Base-by-base conservation (phyloP, 2,888 invertebrate genomes). In the Ophraella communa region DNA sequence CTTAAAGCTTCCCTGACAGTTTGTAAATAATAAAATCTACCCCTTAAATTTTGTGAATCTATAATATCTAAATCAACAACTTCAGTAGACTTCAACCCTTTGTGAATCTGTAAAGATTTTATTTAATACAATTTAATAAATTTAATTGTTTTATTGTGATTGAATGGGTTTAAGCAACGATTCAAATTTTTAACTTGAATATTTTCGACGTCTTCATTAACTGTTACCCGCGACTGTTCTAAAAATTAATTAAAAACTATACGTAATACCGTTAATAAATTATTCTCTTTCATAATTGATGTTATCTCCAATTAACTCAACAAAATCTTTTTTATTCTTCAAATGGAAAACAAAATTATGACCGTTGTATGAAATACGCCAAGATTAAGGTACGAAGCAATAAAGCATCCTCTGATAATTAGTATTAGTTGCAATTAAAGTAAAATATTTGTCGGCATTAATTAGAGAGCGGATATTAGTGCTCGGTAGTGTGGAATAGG, bases 391-490 rank as follows among this genome's bases (percentile, higher is more conserved):
- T n/a, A 18, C 18, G 35, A 33, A 20, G 53, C 21, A 58, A 54
- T 63, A 54, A 53, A 58, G 39, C 52, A 58, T 33, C 23, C 47
- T 21, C 33, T 45, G 17, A 57, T 63, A 63, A 58, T 63, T 63
- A 58, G 58, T 63, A 63, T 58, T 63, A 58, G 44, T 53, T 53
- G 57, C 54, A 58, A 47, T 53, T 54, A 53, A 54, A 58, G 47
- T 57, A 39, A 63, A 63, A 58, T 58, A 58, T 63, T 63, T 63
- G 58, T 58, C 63, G 58, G 53, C 52, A 44, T 53, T 47, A 58
- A 63, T 58, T 63, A 47, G 45, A 33, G 14, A 39, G 10, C 53
- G 58, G 54, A 63, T 63, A 63, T 58, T 23, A 63, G 45, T 58
- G 53, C 58, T 27, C 49, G 49, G 49, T 51, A 27, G 49, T 51